phyloP scores from a whole-genome alignment of 2,888 invertebrate genomes.

The Acronicta leporina region DNA sequence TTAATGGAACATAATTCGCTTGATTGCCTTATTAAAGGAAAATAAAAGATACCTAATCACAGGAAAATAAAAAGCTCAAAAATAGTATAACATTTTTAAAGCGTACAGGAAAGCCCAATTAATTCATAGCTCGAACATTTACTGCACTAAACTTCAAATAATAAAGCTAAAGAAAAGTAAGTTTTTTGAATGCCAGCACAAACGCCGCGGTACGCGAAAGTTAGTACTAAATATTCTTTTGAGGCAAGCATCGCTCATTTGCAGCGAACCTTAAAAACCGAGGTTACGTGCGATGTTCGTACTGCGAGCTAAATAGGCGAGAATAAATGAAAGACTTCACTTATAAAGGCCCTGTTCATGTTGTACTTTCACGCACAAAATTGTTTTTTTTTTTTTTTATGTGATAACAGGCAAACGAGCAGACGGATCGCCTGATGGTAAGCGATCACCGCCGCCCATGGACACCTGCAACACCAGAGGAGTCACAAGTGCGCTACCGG shows the following conservation, averaged over 20 bases:
- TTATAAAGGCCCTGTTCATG: conserved; percentile 17
- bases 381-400: not conserved
- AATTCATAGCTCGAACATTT: not conserved
- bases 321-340: conserved; percentile 41
- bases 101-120: not conserved
- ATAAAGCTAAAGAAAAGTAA: conserved; percentile 1
- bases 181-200: conserved; percentile 6
- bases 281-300: conserved; percentile 16
- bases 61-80: not conserved
- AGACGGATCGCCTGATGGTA: no score
- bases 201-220: not conserved
- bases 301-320: conserved; percentile 30
- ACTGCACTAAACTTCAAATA: conserved; percentile 10
- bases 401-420: no score
- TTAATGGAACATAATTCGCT: no score
- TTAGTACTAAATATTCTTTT: conserved; percentile 45
- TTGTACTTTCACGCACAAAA: conserved; percentile 5
- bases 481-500: no score
- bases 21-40: not conserved
- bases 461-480: no score
- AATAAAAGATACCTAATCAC: not conserved
- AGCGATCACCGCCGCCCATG: no score
- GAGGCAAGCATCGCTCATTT: conserved; percentile 38
- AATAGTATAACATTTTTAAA: not conserved
- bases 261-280: conserved; percentile 15